phyloP scores from a whole-genome alignment of 2,888 invertebrate species.

The Masnerella sp. region DNA sequence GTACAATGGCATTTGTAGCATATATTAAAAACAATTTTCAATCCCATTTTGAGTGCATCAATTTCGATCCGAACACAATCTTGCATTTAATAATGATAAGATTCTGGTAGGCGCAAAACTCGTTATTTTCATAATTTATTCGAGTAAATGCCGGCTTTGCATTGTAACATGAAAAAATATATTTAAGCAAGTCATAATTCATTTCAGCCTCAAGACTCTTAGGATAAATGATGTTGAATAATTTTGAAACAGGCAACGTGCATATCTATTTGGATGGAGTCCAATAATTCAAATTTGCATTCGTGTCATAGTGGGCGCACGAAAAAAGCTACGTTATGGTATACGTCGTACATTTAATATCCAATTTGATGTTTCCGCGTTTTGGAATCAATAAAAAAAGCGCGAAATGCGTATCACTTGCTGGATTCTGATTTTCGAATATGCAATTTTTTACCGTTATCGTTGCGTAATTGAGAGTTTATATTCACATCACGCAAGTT shows the following conservation, averaged over 20 bases:
- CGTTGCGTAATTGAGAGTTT: slow-evolving; percentile 12
- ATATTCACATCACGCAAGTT: slow-evolving; percentile 15
- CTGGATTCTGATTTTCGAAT: not conserved
- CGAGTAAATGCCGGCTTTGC: slow-evolving; percentile 7
- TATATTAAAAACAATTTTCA: too few relatives aligned
- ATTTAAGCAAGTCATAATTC: slow-evolving; percentile 38
- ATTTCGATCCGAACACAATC: slow-evolving; percentile 3
- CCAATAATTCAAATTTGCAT: slow-evolving; percentile 53
- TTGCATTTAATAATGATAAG: not conserved
- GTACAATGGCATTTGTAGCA: too few relatives aligned
- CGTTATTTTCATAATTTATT: slow-evolving; percentile 28
- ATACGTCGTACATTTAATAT: slow-evolving; percentile 35
- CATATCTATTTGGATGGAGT: slow-evolving; percentile 50
- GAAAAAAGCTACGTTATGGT: slow-evolving; percentile 45
- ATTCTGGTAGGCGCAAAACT: slow-evolving; percentile 7
- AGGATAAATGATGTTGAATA: slow-evolving; percentile 50
- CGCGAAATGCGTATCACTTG: slow-evolving; percentile 6
- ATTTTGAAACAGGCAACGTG: slow-evolving; percentile 54
- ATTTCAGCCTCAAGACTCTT: slow-evolving; percentile 44
- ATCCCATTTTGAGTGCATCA: slow-evolving; percentile 10
- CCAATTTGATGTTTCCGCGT: slow-evolving; percentile 5
- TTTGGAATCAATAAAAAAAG: slow-evolving; percentile 1
- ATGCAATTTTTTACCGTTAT: not conserved
- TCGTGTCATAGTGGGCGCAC: slow-evolving; percentile 25
- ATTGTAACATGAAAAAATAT: slow-evolving; percentile 33